Base-by-base conservation (phyloP, 1,140 invertebrate genomes). In the Polypedilum pembai region DNA sequence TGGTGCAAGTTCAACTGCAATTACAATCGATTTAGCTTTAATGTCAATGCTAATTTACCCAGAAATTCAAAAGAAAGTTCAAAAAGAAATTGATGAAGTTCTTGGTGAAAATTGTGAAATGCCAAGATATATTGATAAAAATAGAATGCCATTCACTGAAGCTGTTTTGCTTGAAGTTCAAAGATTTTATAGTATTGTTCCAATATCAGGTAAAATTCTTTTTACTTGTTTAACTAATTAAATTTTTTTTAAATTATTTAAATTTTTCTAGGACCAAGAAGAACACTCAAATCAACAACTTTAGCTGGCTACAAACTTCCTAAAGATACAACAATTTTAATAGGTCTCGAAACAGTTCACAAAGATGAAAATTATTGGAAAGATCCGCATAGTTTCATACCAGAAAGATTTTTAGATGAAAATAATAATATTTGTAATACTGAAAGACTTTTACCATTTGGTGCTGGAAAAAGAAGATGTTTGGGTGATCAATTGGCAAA, bases 401-500 rank as follows among this genome's bases (percentile, higher is more conserved):
- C 92, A 0, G 91, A 93, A 78, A 85, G 92, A 77, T 90, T 89
- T 77, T 73, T 91, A 0, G 80, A 86, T 65, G 65, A 69, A 0
- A 76, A 76, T 81, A 74, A 82, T 75, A 0, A n/a, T 7, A 75
- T 77, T 76, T 74, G 74, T 75, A 74, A 80, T 75, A 78, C 81
- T 73, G 81, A 82, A 74, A 85, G 86, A 73, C 78, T 90, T 7
- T 85, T 90, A 76, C 82, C 86, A 3, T 93, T 93, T 77, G 90
- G 91, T 40, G 83, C 87, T 79, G 91, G 92, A 87, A 80, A 80
- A 77, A 85, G 91, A 77, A 86, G 89, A 75, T 94, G 93, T 79
- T 86, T 91, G 0, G 93, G 92, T 0, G 91, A 94, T 81, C 83
- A 86, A 0, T 80, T 94, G 63, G 92, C 92, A 0, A 87, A 85